Evolutionary conservation across 2,113 vertebrate genomes (phyloP).

Genomic region (Hucho hucho): DNA sequence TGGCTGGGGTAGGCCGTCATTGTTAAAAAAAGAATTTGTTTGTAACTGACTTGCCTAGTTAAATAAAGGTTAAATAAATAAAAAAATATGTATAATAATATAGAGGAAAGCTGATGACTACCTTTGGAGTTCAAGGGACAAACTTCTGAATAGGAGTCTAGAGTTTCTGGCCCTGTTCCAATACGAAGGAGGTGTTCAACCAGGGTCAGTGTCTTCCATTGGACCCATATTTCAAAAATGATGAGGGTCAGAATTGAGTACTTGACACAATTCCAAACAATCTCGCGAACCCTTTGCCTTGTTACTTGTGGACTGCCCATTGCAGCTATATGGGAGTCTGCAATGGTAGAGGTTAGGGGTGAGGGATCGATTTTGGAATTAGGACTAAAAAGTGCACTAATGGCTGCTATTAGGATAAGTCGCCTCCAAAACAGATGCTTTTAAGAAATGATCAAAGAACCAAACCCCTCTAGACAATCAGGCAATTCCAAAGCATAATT

Average conservation of each 20-base stretch:
- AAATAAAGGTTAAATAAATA: no score
- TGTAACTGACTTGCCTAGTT: no score
- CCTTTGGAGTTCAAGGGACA: conserved; percentile 20
- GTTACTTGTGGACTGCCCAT: not conserved
- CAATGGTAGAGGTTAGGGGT: not conserved
- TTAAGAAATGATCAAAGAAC: not conserved
- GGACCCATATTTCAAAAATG: not conserved
- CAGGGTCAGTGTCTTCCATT: not conserved
- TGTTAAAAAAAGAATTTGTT: no score
- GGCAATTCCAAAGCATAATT: conserved; percentile 52
- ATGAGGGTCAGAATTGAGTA: not conserved
- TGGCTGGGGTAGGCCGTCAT: no score
- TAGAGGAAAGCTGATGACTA: conserved; percentile 11
- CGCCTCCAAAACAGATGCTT: not conserved
- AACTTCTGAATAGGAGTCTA: not conserved
- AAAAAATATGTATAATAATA: no score
- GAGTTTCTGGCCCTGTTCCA: not conserved
- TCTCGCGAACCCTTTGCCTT: not conserved
- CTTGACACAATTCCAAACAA: not conserved
- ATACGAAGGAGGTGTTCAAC: not conserved
- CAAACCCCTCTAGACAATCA: conserved; percentile 52
- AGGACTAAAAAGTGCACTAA: not conserved
- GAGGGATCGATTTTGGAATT: not conserved
- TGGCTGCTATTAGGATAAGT: not conserved
- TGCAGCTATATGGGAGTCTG: not conserved